Evolutionary conservation across 2,797 vertebrate species (phyloP), one percentile per base, ranked within the genome.

Genomic region (Enteromius viviparus): DNA sequence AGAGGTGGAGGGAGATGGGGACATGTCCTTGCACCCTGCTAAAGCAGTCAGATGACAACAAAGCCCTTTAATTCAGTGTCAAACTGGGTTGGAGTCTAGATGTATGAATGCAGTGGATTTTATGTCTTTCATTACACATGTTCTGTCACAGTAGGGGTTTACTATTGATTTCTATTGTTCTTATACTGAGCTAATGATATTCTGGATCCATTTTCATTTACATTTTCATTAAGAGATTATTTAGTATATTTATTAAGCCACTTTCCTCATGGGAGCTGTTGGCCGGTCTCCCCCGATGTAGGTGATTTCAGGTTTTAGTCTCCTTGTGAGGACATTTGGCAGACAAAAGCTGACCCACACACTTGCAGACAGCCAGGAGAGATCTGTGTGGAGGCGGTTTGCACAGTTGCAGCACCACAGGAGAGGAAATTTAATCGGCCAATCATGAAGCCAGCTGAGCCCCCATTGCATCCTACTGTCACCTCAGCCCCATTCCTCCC

Each of bases 71-170:
- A 88, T 85, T 80, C 65, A 40, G 82, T 81, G 85, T 87, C 74
- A 89, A 88, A 87, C 85, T 87, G 78, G 78, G 81, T 86, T 83
- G 3, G 69, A 87, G 77, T 68, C 15, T 71, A 66, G 53, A 76
- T 29, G 64, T 42, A 79, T 80, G 19, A 21, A 75, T 58, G 80
- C 29, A 9, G 70, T 65, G 32, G 81, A 79, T 87, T 32, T 21
- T 23, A 66, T 60, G 49, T 83, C 65, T 66, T 77, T 51, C 68
- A 78, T 86, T 76, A 66, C 21, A 14, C 40, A 34, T 40, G 58
- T 76, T 58, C 21, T 40, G 15, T 76, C 72, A 42, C 0, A 37
- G 74, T 26, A 15, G 76, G 60, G 60, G 14, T 37, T 62, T 77
- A 15, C 55, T 55, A 29, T 45, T 7, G 60, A 37, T 21, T 68